Percentiles rank a stretch among this genome's conserved stretches.
These are phyloP conservation scores for Hozukius guyotensis DNA, from an alignment of 2,797 vertebrate species.

Conservation along the genomic window DNA sequence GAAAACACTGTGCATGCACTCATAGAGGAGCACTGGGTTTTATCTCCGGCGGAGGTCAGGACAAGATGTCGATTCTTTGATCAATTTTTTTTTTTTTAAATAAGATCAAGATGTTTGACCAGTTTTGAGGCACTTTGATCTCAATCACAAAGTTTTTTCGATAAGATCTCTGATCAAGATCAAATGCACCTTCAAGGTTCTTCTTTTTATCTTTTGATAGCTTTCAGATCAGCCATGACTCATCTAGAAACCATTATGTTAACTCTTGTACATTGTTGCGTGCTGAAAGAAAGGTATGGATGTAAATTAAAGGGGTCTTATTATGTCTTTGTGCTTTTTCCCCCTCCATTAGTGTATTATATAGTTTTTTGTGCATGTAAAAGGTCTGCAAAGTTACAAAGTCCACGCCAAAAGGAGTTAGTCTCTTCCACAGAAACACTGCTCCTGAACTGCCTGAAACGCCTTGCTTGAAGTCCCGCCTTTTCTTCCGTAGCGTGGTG, in stretches of 20 bases:
- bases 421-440: no score
- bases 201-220: conserved; percentile 6
- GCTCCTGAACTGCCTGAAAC: no score
- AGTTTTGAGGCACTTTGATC: conserved; percentile 20
- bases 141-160: neutral
- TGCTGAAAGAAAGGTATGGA: conserved; percentile 3
- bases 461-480: no score
- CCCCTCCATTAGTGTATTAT: no score
- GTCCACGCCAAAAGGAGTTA: no score
- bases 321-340: no score
- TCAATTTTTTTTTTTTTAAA: neutral
- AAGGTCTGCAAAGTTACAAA: no score
- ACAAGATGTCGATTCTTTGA: conserved; percentile 20
- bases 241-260: neutral
- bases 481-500: no score
- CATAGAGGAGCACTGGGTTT: conserved; percentile 3
- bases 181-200: conserved; percentile 16
- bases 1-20: conserved; percentile 1
- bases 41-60: neutral
- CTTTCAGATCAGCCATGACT: neutral
- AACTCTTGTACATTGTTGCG: neutral
- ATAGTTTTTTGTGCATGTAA: no score
- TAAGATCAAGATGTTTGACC: conserved; percentile 18
- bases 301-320: conserved; percentile 6
- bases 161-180: conserved; percentile 10